These are phyloP conservation scores for Scaptomyza flava DNA, from an alignment of 2,888 invertebrate species.

Conservation along the genomic window DNA sequence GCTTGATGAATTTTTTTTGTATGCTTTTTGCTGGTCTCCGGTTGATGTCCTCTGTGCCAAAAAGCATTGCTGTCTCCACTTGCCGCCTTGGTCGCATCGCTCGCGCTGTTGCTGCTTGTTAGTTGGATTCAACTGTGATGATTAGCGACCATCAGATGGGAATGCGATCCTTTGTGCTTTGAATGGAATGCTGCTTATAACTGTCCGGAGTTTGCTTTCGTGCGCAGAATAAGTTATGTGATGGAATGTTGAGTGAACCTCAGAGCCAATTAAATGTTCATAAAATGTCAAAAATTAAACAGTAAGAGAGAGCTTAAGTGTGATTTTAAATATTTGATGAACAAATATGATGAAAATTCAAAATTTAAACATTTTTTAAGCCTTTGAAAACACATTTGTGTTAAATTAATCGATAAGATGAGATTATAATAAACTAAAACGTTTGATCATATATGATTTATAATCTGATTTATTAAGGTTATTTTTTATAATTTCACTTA, in stretches of 20 bases:
- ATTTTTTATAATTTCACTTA: neutral
- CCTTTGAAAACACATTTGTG: neutral
- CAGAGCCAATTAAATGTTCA: constrained; percentile 36
- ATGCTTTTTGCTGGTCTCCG: constrained; percentile 24
- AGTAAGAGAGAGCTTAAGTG: neutral
- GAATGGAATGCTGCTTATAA: constrained; percentile 21
- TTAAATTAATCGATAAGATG: neutral
- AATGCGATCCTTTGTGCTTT: constrained; percentile 10
- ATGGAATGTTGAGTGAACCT: constrained; percentile 44
- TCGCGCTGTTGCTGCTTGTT: constrained; percentile 48
- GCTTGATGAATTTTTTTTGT: constrained; percentile 65
- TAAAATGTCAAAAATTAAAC: neutral
- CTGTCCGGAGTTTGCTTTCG: constrained; percentile 16
- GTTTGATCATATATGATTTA: neutral
- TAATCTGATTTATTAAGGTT: too few species aligned
- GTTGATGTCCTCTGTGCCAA: constrained; percentile 15
- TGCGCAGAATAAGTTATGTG: constrained; percentile 39
- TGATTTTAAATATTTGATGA: neutral
- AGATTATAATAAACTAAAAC: neutral
- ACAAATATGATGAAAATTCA: neutral
- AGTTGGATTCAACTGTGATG: constrained; percentile 56
- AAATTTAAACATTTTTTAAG: neutral
- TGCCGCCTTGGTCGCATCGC: constrained; percentile 8
- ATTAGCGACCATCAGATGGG: constrained; percentile 55
- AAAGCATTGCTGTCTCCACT: neutral